phyloP scores from a whole-genome alignment of 64 coral and sea anemone genomes.

The Acropora yongei region DNA sequence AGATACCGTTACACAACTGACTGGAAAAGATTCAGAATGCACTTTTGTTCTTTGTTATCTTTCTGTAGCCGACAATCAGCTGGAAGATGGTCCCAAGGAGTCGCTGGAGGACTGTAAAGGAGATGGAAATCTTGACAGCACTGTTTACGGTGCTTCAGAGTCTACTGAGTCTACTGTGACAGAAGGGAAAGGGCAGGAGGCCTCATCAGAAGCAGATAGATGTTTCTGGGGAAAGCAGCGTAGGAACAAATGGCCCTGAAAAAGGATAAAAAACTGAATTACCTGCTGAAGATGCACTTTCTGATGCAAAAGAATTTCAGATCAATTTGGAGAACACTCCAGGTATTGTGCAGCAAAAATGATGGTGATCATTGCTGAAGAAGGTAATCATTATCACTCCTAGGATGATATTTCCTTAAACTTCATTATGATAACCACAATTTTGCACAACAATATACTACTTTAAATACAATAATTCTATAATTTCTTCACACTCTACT shows the following conservation, averaged over 20 bases:
- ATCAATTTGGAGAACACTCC: background rate
- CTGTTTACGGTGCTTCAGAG: background rate
- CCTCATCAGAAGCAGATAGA: background rate
- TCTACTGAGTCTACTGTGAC: constrained; percentile 7
- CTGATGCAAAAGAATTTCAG: background rate
- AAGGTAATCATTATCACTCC: too few relatives aligned
- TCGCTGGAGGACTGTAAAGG: background rate
- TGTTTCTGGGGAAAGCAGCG: background rate
- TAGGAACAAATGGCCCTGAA: background rate
- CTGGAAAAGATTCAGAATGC: too few relatives aligned
- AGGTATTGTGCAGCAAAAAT: background rate
- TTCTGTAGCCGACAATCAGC: constrained; percentile 71
- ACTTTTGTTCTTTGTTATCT: background rate
- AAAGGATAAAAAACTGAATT: background rate
- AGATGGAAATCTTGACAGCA: background rate
- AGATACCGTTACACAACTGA: too few relatives aligned
- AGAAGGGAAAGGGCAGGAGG: background rate
- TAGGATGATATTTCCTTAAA: too few relatives aligned
- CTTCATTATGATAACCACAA: too few relatives aligned
- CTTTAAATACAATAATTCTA: too few relatives aligned
- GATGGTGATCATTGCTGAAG: too few relatives aligned
- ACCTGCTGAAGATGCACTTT: background rate
- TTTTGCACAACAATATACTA: too few relatives aligned
- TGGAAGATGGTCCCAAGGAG: constrained; percentile 71
- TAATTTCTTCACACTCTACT: too few relatives aligned